Base-by-base conservation (phyloP, 2,888 invertebrate genomes). In the Diarsia brunnea region DNA sequence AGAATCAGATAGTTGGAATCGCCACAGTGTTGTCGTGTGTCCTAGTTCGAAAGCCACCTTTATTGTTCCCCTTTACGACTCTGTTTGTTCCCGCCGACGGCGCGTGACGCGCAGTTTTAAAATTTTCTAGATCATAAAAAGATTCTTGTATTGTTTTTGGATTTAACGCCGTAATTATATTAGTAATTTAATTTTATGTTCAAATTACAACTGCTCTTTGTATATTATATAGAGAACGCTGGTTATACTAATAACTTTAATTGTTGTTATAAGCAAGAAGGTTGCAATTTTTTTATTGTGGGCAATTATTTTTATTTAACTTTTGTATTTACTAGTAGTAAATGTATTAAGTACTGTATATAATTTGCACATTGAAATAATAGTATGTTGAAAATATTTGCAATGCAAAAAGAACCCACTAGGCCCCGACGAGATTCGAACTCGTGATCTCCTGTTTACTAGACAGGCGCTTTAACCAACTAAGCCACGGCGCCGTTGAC, bases 391-490 rank as follows among this genome's bases (percentile, higher is more conserved):
- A 4, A 71, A 82, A 82, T 24, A 43, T 64, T 49, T 16, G 4
- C 12, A 51, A 60, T 12, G 49, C 73, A 78, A 84, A 84, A 84
- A 84, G 55, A n/a, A 63, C 12, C 38, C 19, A 0, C 24, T 43
- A 88, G 88, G 84, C 86, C 86, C 78, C 84, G 86, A 75, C 81
- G 84, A 82, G 95, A 95, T 95, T 95, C 95, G 95, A 95, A 95
- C 95, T 95, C 95, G 87, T 90, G 95, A 95, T 95, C 95, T 95
- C 95, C 95, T 95, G 95, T 95, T 95, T 95, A 95, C 95, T 95
- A 95, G 95, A 95, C 95, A 95, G 95, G 95, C 95, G 95, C 95
- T 95, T 95, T 95, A 95, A 95, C 95, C 95, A 95, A 95, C 94
- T 95, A 94, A 95, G 95, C 95, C 95, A 95, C 95, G 95, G 95